These are phyloP conservation scores for Deilephila elpenor DNA, from an alignment of 2,888 invertebrate genomes.

Conservation along the genomic window DNA sequence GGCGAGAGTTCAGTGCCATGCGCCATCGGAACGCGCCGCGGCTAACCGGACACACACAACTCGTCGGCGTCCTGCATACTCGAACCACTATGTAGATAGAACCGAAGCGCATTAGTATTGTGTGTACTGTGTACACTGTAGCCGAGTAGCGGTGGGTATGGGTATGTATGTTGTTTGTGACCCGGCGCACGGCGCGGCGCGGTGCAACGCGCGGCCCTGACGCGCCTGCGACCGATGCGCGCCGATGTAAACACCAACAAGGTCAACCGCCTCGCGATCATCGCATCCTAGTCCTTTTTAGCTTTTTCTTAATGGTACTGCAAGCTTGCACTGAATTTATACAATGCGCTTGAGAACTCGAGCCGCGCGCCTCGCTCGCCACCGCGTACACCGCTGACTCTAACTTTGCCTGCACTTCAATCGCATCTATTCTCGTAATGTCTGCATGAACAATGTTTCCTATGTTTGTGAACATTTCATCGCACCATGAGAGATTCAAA, in stretches of 20 bases:
- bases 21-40: slow-evolving; percentile 64
- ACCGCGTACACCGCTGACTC: background rate
- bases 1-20: slow-evolving; percentile 69
- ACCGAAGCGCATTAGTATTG: slow-evolving; percentile 53
- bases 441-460: background rate
- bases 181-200: slow-evolving; percentile 52
- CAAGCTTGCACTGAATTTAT: slow-evolving; percentile 25
- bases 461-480: background rate
- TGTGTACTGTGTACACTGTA: slow-evolving; percentile 24
- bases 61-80: slow-evolving; percentile 69
- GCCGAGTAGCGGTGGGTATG: slow-evolving; percentile 48
- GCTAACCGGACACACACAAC: slow-evolving; percentile 71
- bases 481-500: background rate
- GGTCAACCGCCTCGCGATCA: slow-evolving; percentile 73
- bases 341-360: slow-evolving; percentile 37
- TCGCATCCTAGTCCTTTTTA: slow-evolving; percentile 44
- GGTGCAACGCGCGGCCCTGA: slow-evolving; percentile 77
- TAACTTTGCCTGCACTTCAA: background rate
- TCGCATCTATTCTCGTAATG: slow-evolving; percentile 5
- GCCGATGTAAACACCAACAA: slow-evolving; percentile 76
- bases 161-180: slow-evolving; percentile 77
- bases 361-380: background rate
- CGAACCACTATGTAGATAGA: slow-evolving; percentile 59
- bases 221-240: slow-evolving; percentile 71
- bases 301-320: slow-evolving; percentile 47